phyloP scores from a whole-genome alignment of 2,113 vertebrate species.

The Acrocephalus kingi region DNA sequence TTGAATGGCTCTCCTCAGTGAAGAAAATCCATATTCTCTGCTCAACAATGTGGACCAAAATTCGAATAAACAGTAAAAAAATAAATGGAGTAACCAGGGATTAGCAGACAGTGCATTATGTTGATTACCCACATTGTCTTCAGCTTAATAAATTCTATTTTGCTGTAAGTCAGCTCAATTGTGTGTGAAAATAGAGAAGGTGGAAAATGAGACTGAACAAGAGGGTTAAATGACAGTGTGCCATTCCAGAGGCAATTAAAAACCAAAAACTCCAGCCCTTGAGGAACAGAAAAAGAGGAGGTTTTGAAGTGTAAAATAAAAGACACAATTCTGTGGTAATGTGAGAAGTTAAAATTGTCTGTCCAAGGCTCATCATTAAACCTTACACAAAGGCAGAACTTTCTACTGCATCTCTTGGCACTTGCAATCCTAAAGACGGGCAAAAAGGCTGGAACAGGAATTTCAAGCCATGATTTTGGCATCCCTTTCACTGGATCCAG shows the following conservation, averaged over 20 bases:
- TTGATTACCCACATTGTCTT: slow-evolving; percentile 60
- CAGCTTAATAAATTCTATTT: slow-evolving; percentile 52
- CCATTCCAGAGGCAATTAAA: slow-evolving; percentile 38
- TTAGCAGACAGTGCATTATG: slow-evolving; percentile 63
- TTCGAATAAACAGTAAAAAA: slow-evolving; percentile 25
- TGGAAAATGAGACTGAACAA: slow-evolving; percentile 49
- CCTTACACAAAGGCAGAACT: not conserved
- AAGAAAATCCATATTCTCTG: slow-evolving; percentile 45
- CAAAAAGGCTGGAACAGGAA: not conserved
- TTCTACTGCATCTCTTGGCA: not conserved
- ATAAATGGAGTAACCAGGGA: slow-evolving; percentile 23
- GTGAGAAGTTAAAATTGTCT: not conserved
- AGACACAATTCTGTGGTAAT: not conserved
- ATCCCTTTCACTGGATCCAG: not conserved
- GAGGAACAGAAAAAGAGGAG: not conserved
- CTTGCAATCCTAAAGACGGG: not conserved
- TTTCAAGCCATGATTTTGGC: not conserved
- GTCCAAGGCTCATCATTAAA: not conserved
- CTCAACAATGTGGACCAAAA: slow-evolving; percentile 12
- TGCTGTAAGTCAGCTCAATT: slow-evolving; percentile 50
- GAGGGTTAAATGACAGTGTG: slow-evolving; percentile 41
- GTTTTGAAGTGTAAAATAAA: slow-evolving; percentile 25
- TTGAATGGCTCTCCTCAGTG: not conserved
- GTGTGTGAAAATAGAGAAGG: slow-evolving; percentile 51
- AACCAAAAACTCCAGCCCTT: not conserved